phyloP scores from a whole-genome alignment of 2,888 invertebrate genomes.

The Chaitophorus viminalis region DNA sequence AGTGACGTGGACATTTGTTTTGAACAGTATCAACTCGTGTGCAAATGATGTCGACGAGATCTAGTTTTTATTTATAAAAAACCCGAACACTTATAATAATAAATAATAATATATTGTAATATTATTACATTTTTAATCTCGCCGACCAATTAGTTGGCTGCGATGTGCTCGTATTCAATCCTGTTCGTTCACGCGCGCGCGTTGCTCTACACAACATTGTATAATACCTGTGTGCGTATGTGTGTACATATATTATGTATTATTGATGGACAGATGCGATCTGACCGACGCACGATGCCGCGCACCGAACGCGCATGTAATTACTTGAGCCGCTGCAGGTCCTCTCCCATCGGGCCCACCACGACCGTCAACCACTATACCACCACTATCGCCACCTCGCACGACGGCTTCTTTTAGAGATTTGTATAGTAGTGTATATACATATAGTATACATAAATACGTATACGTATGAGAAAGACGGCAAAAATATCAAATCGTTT shows the following conservation, averaged over 20 bases:
- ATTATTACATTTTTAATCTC: conserved; percentile 14
- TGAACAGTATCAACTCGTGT: not conserved
- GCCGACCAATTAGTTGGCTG: conserved; percentile 21
- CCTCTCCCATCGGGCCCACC: not conserved
- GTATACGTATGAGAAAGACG: conserved; percentile 6
- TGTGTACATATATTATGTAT: conserved; percentile 25
- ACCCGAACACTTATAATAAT: conserved; percentile 15
- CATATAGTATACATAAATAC: not conserved
- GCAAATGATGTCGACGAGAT: not conserved
- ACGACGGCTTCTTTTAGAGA: conserved; percentile 14
- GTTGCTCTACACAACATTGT: conserved; percentile 17
- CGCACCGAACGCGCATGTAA: conserved; percentile 27
- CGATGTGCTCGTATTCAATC: conserved; percentile 21
- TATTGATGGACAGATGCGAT: conserved; percentile 61
- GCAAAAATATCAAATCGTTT: conserved; percentile 55
- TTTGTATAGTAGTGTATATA: too few species aligned
- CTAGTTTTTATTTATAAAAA: conserved; percentile 16
- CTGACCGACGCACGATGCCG: conserved; percentile 35
- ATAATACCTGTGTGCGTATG: not conserved
- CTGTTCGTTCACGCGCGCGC: not conserved
- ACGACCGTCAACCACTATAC: not conserved
- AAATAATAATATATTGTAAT: not conserved
- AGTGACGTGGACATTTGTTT: not conserved
- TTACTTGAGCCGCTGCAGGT: conserved; percentile 42
- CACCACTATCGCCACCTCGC: not conserved